Evolutionary conservation across 37 sponge, comb jelly and placozoan genomes (phyloP).

Genomic region (Dysidea cf. avara): DNA sequence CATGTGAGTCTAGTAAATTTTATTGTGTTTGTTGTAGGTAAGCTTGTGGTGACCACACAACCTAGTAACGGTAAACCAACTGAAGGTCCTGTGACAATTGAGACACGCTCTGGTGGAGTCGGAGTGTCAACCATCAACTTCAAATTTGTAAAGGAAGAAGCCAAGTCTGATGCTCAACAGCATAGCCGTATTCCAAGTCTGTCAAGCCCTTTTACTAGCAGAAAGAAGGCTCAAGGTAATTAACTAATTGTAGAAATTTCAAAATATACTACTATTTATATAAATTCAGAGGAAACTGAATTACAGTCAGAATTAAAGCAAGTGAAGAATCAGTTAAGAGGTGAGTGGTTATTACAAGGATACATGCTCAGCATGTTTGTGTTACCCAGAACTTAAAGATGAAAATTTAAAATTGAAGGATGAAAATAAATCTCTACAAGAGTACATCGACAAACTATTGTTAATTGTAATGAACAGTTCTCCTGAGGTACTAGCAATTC

Average conservation of each 20-base stretch:
- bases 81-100: constrained; percentile 77
- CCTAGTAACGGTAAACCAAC: constrained; percentile 45
- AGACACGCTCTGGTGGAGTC: constrained; percentile 73
- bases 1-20: background rate
- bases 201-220: constrained; percentile 23
- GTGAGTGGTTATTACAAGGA: background rate
- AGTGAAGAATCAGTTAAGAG: constrained; percentile 26
- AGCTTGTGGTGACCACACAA: constrained; percentile 59
- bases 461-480: constrained; percentile 40
- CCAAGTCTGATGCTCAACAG: no score
- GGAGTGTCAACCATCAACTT: constrained; percentile 68
- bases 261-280: no score
- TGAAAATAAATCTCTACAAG: constrained; percentile 51
- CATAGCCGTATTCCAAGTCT: constrained; percentile 24
- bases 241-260: no score
- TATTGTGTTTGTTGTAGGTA: constrained; percentile 37
- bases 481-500: constrained; percentile 60
- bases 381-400: constrained; percentile 45
- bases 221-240: no score
- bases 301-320: constrained; percentile 12
- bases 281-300: constrained; percentile 13
- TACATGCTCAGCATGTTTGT: background rate
- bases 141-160: constrained; percentile 32
- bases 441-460: constrained; percentile 62
- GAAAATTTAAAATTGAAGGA: constrained; percentile 49